Base-by-base conservation (phyloP, 2,797 vertebrate genomes). In the Eleutherodactylus coqui region DNA sequence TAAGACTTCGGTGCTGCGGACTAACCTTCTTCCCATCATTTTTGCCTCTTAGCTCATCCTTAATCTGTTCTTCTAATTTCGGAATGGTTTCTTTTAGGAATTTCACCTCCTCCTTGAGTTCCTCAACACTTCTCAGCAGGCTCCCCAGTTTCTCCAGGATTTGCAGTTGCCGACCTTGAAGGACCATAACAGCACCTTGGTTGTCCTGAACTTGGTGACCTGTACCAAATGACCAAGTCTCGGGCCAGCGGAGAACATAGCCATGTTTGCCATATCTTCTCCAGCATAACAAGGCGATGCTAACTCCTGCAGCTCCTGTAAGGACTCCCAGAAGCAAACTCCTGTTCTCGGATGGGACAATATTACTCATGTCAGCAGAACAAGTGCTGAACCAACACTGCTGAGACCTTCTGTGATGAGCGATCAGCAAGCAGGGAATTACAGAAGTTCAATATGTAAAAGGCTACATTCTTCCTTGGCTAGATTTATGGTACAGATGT, bases 41-140 rank as follows among this genome's bases (percentile, higher is more conserved):
- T 62, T 91, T 94, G 16, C 91, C 91, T 38, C 90, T 92, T 82
- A 97, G 92, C 90, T 98, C 97, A 41, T 94, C 95, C 84, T 93
- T 94, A 85, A 98, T 95, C n/a, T 95, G 95, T 69, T 95, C 96
- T 89, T 95, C 96, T 85, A 99, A 93, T 27, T 93, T 91, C 4
- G 97, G 96, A 86, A 99, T 90, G 24, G 96, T 94, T 13, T 93
- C 95, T 92, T 97, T 98, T 89, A 99, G 70, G 2, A 94, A 95
- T 84, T 89, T 93, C 90, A 99, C 95, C 90, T 99, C 98, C 11
- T 95, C 95, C 91, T 96, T 98, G 77, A 99, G 95, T 88, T 98
- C 96, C 0, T 98, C 97, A 88, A 99, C 93, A 0, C 94, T 96
- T 76, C 92, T 89, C 32, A 98, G 91, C 83, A 99, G 92, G 51